These are phyloP conservation scores for Chaetogeoica ovagalla DNA, from an alignment of 2,888 invertebrate species.

Conservation along the genomic window DNA sequence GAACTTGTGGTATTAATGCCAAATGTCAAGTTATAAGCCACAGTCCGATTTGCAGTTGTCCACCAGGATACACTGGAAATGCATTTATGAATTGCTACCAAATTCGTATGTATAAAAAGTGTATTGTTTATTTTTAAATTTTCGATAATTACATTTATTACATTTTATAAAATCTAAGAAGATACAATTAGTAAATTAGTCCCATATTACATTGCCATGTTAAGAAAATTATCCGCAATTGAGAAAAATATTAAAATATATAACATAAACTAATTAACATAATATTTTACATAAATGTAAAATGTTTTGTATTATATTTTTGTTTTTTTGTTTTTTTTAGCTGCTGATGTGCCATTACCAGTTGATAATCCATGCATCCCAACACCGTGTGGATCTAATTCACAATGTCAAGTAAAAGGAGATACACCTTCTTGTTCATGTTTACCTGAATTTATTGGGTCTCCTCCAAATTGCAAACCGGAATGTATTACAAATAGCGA, in stretches of 20 bases:
- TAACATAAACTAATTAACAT: no score
- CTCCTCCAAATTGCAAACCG: constrained; percentile 66
- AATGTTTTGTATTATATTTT: no score
- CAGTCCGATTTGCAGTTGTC: constrained; percentile 63
- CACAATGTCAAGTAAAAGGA: constrained; percentile 62
- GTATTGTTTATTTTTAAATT: background rate
- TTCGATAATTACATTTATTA: background rate
- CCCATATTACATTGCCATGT: background rate
- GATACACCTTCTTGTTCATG: constrained; percentile 64
- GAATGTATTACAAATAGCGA: constrained; percentile 65
- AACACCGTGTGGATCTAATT: constrained; percentile 63
- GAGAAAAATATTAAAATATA: no score
- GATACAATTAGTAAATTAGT: background rate
- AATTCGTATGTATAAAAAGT: constrained; percentile 23
- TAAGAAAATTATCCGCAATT: background rate
- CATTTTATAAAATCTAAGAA: background rate
- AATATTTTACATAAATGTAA: no score
- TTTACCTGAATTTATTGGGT: constrained; percentile 63
- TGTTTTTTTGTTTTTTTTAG: constrained; percentile 59
- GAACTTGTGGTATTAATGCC: constrained; percentile 61
- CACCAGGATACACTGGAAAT: constrained; percentile 62
- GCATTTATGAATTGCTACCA: constrained; percentile 61
- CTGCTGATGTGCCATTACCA: constrained; percentile 63
- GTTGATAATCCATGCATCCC: constrained; percentile 62
- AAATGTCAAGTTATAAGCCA: constrained; percentile 60